A percentile compares a stretch with the other conserved stretches of the same genome.
Evolutionary conservation across 2,888 invertebrate species (phyloP).

Genomic region (Hofmannophila pseudospretella): DNA sequence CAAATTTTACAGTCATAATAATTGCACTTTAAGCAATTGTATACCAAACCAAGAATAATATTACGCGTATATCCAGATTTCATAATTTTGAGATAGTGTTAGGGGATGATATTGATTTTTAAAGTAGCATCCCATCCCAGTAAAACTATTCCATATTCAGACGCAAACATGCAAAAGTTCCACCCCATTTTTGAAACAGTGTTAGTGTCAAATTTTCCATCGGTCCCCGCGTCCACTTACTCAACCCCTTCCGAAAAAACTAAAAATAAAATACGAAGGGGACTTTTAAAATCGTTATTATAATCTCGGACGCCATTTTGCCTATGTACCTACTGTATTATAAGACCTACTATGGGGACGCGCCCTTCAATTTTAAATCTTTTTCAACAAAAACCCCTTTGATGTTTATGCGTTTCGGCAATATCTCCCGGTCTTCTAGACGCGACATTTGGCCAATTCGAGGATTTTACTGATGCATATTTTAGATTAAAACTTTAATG

Average conservation of each 20-base stretch:
- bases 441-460: constrained; percentile 70
- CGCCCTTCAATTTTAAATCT: constrained; percentile 75
- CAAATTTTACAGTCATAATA: no score
- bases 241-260: constrained; percentile 61
- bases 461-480: constrained; percentile 69
- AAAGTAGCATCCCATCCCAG: constrained; percentile 9
- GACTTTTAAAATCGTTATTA: constrained; percentile 77
- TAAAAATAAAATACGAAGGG: constrained; percentile 59
- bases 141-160: constrained; percentile 14
- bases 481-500: constrained; percentile 66
- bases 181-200: constrained; percentile 59
- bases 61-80: no score
- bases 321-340: constrained; percentile 27
- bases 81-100: neutral
- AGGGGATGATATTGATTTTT: constrained; percentile 3
- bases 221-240: constrained; percentile 66
- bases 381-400: constrained; percentile 73
- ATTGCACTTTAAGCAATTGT: no score
- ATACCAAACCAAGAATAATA: no score
- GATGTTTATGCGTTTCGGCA: constrained; percentile 73
- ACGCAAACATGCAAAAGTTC: constrained; percentile 45
- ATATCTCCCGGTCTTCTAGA: constrained; percentile 66
- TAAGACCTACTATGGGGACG: constrained; percentile 50
- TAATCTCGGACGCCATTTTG: constrained; percentile 76
- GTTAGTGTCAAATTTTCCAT: constrained; percentile 67